phyloP scores from a whole-genome alignment of 2,888 invertebrate genomes.

The Eupithecia insigniata region DNA sequence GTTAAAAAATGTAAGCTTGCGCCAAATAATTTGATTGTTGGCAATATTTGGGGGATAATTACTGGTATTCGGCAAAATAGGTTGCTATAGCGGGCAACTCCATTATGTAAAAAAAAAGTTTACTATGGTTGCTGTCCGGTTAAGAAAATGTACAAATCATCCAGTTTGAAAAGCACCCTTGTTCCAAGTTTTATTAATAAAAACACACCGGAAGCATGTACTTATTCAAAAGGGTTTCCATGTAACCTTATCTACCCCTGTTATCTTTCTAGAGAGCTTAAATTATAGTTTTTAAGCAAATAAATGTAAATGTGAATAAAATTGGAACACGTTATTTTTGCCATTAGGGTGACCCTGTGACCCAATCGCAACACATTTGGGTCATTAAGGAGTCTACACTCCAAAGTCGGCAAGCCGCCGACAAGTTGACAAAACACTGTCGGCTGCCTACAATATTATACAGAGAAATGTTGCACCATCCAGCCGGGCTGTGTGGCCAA shows the following conservation, averaged over 20 bases:
- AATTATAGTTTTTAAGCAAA: slow-evolving; percentile 12
- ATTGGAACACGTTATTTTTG: neutral
- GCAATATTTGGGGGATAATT: too few species aligned
- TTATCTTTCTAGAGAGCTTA: slow-evolving; percentile 9
- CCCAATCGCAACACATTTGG: too few species aligned
- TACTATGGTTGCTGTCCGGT: neutral
- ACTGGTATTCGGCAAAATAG: too few species aligned
- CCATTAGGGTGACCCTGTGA: too few species aligned
- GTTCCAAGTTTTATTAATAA: slow-evolving; percentile 4
- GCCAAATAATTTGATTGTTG: too few species aligned
- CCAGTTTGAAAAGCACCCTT: neutral
- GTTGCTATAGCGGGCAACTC: too few species aligned
- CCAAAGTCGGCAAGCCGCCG: neutral
- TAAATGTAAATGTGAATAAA: neutral
- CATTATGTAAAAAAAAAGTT: too few species aligned
- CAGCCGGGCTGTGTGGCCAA: too few species aligned
- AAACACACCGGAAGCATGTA: slow-evolving; percentile 16
- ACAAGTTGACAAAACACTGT: too few species aligned
- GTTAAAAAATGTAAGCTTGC: too few species aligned
- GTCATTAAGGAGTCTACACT: neutral
- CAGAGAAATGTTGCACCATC: too few species aligned
- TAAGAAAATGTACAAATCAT: slow-evolving; percentile 1
- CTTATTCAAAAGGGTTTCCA: slow-evolving; percentile 32
- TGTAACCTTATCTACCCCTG: slow-evolving; percentile 28
- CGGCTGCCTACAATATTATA: too few species aligned